Evolutionary conservation across 2,113 vertebrate genomes (phyloP).

Genomic region (Myanophis thanlyinensis): DNA sequence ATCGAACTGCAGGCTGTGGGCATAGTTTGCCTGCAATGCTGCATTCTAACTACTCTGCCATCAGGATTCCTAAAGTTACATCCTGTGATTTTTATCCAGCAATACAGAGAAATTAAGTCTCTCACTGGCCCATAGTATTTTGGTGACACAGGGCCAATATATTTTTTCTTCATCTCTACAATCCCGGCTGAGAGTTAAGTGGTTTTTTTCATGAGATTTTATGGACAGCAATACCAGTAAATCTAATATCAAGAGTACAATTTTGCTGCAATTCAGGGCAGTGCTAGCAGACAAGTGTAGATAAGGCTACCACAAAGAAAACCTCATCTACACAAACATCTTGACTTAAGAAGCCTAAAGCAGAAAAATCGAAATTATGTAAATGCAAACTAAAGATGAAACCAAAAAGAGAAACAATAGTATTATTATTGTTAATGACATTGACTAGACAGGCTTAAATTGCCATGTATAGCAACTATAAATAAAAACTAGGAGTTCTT

Average conservation of each 20-base stretch:
- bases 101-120: neutral
- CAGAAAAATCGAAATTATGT: neutral
- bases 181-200: neutral
- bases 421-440: neutral
- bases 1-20: neutral
- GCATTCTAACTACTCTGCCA: neutral
- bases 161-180: neutral
- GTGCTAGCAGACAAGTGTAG: neutral
- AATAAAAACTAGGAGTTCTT: neutral
- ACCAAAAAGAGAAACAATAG: neutral
- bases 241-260: neutral
- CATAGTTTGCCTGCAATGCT: neutral
- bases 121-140: neutral
- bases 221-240: neutral
- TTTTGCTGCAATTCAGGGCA: neutral
- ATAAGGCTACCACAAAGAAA: neutral
- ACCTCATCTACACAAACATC: neutral
- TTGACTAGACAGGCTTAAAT: neutral
- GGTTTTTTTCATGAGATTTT: neutral
- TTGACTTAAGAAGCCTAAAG: neutral
- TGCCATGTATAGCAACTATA: neutral
- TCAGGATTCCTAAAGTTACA: neutral
- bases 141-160: neutral
- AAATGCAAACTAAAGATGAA: neutral
- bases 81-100: neutral